phyloP scores from a whole-genome alignment of 2,113 vertebrate genomes.

The Baryphthengus martii region DNA sequence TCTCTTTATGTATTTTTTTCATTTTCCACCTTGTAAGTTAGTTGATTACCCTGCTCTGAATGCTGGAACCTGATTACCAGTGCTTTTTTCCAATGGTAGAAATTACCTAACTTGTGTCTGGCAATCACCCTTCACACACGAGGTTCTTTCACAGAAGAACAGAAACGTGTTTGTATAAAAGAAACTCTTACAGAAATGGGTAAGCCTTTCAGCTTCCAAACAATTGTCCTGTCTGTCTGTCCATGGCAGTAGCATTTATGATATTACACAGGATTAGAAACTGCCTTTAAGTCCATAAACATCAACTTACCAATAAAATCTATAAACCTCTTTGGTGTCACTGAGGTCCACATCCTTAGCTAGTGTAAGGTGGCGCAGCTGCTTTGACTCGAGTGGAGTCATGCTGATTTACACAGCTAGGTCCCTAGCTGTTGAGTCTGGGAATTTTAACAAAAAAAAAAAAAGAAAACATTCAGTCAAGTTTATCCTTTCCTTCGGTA shows the following conservation, averaged over 20 bases:
- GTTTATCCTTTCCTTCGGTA: background rate
- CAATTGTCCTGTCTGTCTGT: background rate
- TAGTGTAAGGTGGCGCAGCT: background rate
- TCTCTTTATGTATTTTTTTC: background rate
- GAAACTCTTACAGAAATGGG: background rate
- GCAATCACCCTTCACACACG: background rate
- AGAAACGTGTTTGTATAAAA: background rate
- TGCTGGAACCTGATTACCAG: background rate
- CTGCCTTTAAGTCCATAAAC: constrained; percentile 15
- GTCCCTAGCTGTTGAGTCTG: background rate
- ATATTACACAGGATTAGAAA: constrained; percentile 38
- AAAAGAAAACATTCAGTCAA: background rate
- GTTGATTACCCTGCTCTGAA: background rate
- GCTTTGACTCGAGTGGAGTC: background rate
- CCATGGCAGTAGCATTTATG: background rate
- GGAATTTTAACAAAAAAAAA: background rate
- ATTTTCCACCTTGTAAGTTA: background rate
- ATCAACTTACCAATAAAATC: constrained; percentile 8
- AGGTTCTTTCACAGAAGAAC: background rate
- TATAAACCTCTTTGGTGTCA: constrained; percentile 17
- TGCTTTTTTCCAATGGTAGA: background rate
- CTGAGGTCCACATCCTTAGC: background rate
- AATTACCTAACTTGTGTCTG: background rate
- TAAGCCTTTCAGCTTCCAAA: background rate
- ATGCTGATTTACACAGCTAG: background rate